A percentile compares a stretch with the other conserved stretches of the same genome.
phyloP scores from a whole-genome alignment of 1,140 invertebrate species.

The Tribolium castaneum region DNA sequence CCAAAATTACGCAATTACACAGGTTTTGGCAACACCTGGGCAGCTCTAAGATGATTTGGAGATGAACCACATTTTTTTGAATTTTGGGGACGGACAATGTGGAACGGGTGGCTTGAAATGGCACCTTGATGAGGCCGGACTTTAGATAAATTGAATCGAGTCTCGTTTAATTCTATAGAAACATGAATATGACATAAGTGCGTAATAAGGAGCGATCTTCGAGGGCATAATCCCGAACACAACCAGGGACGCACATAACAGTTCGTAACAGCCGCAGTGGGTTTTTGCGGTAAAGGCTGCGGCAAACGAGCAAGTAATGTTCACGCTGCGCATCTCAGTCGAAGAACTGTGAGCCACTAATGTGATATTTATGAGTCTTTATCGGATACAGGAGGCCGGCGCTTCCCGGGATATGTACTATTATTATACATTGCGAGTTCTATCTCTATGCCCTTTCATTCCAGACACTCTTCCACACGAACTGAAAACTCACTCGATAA shows the following conservation, averaged over 20 bases:
- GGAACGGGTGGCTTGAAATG: too few relatives aligned
- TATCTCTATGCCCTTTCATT: conserved; percentile 34
- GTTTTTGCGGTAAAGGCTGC: conserved; percentile 55
- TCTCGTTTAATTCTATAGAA: conserved; percentile 37
- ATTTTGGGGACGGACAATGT: too few relatives aligned
- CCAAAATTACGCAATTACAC: background rate
- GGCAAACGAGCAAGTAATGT: conserved; percentile 59
- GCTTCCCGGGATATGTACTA: conserved; percentile 37
- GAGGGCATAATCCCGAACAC: conserved; percentile 42
- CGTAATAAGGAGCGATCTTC: conserved; percentile 49
- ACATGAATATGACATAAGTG: conserved; percentile 53
- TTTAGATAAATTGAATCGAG: conserved; percentile 15
- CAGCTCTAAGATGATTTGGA: too few relatives aligned
- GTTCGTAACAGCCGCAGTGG: conserved; percentile 48
- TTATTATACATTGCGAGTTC: conserved; percentile 40
- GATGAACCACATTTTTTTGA: too few relatives aligned
- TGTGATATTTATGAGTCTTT: conserved; percentile 59
- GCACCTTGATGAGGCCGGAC: conserved; percentile 1
- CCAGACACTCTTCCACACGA: conserved; percentile 12
- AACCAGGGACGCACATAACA: conserved; percentile 49
- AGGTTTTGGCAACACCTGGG: background rate
- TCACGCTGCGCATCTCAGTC: conserved; percentile 51
- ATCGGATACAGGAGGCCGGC: conserved; percentile 52
- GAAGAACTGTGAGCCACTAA: conserved; percentile 54
- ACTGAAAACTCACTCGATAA: conserved; percentile 17